Conservation (phyloP, 2,113 vertebrate species). For the Danio rerio region GRCz12tu NC_133182.1:39501501-39502000, state of each 20-base stretch:
- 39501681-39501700: slow-evolving; percentile 16
- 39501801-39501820: not conserved
- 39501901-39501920: not conserved
- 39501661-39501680: slow-evolving; percentile 28
- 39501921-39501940: not conserved
- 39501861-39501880: not conserved
- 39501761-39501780: not conserved
- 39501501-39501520: slow-evolving; percentile 33
- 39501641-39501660: slow-evolving; percentile 40
- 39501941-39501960: not conserved
- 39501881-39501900: not conserved
- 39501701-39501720: slow-evolving; percentile 27
- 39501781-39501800: not conserved
- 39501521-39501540: slow-evolving; percentile 38
- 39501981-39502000: slow-evolving; percentile 20
- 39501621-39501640: slow-evolving; percentile 35
- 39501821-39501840: slow-evolving; percentile 1
- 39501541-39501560: slow-evolving; percentile 45
- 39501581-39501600: slow-evolving; percentile 42
- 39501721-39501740: slow-evolving; percentile 10
- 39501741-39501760: slow-evolving; percentile 26
- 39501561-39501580: slow-evolving; percentile 34
- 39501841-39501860: too few relatives aligned
- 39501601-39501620: slow-evolving; percentile 43
- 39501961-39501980: not conserved